A percentile compares a stretch with the other conserved stretches of the same genome.
phyloP scores from a whole-genome alignment of 2,797 vertebrate species.

The Chiroxiphia lanceolata region DNA sequence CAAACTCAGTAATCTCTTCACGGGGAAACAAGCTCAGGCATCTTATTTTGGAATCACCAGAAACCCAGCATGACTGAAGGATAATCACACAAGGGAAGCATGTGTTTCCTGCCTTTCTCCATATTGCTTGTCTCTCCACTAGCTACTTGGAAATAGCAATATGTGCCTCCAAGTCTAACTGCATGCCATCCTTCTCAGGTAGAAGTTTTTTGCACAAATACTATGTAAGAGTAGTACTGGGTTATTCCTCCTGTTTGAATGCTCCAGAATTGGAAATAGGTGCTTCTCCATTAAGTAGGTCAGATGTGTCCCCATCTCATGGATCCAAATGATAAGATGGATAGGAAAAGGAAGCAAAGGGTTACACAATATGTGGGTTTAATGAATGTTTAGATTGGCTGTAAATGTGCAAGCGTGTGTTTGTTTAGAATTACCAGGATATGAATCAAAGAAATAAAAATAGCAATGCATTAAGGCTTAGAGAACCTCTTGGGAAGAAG shows the following conservation, averaged over 20 bases:
- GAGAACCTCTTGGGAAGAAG: slow-evolving; percentile 30
- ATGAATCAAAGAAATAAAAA: slow-evolving; percentile 62
- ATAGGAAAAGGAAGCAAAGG: slow-evolving; percentile 5
- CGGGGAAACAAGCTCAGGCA: not conserved
- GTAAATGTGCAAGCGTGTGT: not conserved
- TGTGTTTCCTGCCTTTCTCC: not conserved
- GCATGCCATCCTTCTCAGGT: rapidly evolving
- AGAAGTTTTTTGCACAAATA: not conserved
- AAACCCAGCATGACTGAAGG: not conserved
- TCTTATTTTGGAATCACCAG: not conserved
- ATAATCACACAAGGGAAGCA: not conserved
- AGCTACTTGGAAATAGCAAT: not conserved
- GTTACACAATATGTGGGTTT: not conserved
- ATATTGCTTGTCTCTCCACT: not conserved
- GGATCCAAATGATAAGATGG: not conserved
- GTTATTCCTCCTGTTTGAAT: not conserved
- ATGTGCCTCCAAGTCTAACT: not conserved
- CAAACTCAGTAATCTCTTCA: not conserved
- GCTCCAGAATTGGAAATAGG: not conserved
- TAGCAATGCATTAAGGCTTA: slow-evolving; percentile 44
- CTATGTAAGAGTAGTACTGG: not conserved
- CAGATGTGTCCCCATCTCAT: not conserved
- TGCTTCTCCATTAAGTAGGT: not conserved
- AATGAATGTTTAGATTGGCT: slow-evolving; percentile 37
- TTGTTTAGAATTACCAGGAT: slow-evolving; percentile 51